A percentile compares a stretch with the other conserved stretches of the same genome.
phyloP scores from a whole-genome alignment of 2,797 vertebrate species.

The Tapirus indicus region DNA sequence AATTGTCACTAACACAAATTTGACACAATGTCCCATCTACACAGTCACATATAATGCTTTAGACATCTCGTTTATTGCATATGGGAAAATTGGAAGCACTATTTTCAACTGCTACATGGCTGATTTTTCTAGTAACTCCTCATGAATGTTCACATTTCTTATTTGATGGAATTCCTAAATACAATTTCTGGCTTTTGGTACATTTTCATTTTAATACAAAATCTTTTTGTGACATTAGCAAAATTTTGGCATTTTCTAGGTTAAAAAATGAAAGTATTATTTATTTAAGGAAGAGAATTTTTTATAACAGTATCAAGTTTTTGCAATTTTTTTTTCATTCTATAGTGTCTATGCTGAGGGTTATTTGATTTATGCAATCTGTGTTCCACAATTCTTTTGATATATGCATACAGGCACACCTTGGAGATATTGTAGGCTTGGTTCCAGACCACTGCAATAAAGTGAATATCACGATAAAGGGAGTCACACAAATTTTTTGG shows the following conservation, averaged over 20 bases:
- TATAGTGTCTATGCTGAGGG: neutral
- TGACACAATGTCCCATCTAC: neutral
- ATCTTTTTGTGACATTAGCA: neutral
- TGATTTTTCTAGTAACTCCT: neutral
- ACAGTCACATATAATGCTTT: neutral
- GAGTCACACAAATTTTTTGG: too few relatives aligned
- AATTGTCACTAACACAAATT: neutral
- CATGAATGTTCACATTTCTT: neutral
- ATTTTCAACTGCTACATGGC: neutral
- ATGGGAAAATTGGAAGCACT: neutral
- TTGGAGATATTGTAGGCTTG: too few relatives aligned
- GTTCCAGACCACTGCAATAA: too few relatives aligned
- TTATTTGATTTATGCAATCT: neutral
- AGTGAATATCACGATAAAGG: too few relatives aligned
- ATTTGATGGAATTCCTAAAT: neutral
- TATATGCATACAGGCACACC: neutral
- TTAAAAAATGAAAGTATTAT: neutral
- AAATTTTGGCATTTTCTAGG: neutral
- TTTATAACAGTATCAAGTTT: neutral
- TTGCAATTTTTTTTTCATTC: neutral
- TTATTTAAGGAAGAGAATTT: neutral
- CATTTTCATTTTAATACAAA: neutral
- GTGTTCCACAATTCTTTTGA: neutral
- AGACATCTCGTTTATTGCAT: neutral
- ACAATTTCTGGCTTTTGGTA: neutral